Conservation (phyloP, 2,888 invertebrate species). For the Cyclophora punctaria region DNA sequence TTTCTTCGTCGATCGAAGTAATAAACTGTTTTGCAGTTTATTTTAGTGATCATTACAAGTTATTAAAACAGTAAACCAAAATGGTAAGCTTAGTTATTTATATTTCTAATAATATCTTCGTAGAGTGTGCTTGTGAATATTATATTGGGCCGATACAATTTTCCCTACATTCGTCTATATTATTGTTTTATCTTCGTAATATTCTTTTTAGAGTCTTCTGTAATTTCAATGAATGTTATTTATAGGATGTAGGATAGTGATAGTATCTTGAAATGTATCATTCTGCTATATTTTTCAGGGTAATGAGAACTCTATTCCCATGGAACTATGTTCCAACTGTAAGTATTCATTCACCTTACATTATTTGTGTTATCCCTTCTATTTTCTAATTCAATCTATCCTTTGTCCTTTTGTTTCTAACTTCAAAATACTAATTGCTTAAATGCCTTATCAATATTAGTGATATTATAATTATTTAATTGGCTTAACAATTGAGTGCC, state of each 20-base stretch:
- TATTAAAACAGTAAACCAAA: slow-evolving; percentile 15
- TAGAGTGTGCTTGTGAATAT: slow-evolving; percentile 7
- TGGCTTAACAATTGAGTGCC: slow-evolving; percentile 25
- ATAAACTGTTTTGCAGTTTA: slow-evolving; percentile 4
- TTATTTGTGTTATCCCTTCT: slow-evolving; percentile 1
- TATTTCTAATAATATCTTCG: slow-evolving; percentile 7
- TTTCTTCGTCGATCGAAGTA: slow-evolving; percentile 16
- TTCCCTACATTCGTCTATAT: background rate
- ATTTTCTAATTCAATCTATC: slow-evolving; percentile 19
- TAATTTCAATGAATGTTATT: background rate
- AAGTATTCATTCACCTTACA: slow-evolving; percentile 66
- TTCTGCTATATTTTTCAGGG: slow-evolving; percentile 78
- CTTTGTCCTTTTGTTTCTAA: slow-evolving; percentile 27
- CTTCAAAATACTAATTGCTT: slow-evolving; percentile 39
- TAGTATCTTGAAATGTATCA: background rate
- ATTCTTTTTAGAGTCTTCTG: background rate
- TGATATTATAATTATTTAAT: slow-evolving; percentile 25
- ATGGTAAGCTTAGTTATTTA: slow-evolving; percentile 27
- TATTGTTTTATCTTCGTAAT: no score
- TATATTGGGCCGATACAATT: background rate
- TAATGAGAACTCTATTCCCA: slow-evolving; percentile 95
- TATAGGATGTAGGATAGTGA: no score
- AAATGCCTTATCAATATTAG: slow-evolving; percentile 39
- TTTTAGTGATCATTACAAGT: slow-evolving; percentile 9
- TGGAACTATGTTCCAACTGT: slow-evolving; percentile 98